Evolutionary conservation across 1,140 invertebrate species (phyloP).

Genomic region (Caerostris darwini): DNA sequence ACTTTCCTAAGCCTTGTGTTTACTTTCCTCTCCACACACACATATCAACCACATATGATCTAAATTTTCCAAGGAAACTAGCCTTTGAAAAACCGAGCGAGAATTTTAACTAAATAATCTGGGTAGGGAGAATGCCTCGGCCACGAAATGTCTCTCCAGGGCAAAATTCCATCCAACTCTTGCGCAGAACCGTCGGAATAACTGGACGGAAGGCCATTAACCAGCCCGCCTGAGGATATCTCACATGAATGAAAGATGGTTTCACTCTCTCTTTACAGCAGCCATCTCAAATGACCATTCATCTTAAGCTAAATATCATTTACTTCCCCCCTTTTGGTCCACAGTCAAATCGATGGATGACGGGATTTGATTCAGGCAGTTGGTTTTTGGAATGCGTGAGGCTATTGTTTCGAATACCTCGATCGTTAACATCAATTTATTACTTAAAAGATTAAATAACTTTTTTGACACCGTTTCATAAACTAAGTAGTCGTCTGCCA

Average conservation of each 20-base stretch:
- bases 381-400: too few relatives aligned
- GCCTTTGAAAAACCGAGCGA: neutral
- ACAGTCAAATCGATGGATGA: too few relatives aligned
- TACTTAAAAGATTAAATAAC: too few relatives aligned
- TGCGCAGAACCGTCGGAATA: neutral
- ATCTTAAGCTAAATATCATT: constrained; percentile 56
- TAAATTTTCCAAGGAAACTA: neutral
- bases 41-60: neutral
- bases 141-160: neutral
- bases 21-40: neutral
- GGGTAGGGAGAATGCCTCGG: neutral
- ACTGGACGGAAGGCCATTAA: constrained; percentile 1
- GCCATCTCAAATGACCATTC: constrained; percentile 37
- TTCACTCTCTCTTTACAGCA: neutral
- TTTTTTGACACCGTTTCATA: too few relatives aligned
- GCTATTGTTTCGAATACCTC: too few relatives aligned
- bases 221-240: neutral
- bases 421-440: too few relatives aligned
- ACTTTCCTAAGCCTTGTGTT: too few relatives aligned
- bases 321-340: neutral
- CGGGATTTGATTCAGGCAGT: too few relatives aligned
- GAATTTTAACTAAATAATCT: constrained; percentile 4
- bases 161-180: constrained; percentile 20
- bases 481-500: too few relatives aligned
- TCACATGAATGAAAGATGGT: constrained; percentile 33